Percentiles rank a stretch among this genome's conserved stretches.
Conservation (phyloP, 2,113 vertebrate genomes). For the Phoenicopterus ruber region DNA sequence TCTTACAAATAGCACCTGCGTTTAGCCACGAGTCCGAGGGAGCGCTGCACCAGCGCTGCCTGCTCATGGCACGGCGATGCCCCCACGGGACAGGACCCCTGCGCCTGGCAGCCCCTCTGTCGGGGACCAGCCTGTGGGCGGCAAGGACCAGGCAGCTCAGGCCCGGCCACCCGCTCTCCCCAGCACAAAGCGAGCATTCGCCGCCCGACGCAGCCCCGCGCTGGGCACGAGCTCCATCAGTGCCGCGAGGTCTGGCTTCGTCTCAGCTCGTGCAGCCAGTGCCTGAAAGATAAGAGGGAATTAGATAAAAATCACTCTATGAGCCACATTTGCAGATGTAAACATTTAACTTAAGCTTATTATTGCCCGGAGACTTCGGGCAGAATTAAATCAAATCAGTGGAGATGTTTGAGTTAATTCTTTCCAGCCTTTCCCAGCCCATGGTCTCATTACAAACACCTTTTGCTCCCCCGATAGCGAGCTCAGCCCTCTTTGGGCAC, state of each 20-base stretch:
- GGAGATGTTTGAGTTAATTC: background rate
- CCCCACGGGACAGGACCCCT: background rate
- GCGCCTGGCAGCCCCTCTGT: background rate
- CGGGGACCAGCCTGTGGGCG: background rate
- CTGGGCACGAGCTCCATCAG: background rate
- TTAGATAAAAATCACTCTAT: background rate
- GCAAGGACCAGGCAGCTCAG: background rate
- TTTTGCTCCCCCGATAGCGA: background rate
- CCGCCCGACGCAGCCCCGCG: too few species aligned
- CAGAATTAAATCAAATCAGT: background rate
- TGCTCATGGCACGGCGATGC: accelerated
- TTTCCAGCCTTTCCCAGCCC: background rate
- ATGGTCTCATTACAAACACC: background rate
- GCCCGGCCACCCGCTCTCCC: background rate
- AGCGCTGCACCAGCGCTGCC: background rate
- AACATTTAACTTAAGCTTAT: background rate
- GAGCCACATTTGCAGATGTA: background rate
- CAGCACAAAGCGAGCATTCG: background rate
- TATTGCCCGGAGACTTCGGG: background rate
- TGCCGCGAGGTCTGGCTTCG: background rate
- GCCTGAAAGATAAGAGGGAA: background rate
- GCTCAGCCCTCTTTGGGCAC: background rate
- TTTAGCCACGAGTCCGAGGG: accelerated
- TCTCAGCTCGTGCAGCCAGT: accelerated
- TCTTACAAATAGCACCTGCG: background rate